These are phyloP conservation scores for Antrozous pallidus DNA, from an alignment of 2,797 vertebrate species.

Conservation along the genomic window DNA sequence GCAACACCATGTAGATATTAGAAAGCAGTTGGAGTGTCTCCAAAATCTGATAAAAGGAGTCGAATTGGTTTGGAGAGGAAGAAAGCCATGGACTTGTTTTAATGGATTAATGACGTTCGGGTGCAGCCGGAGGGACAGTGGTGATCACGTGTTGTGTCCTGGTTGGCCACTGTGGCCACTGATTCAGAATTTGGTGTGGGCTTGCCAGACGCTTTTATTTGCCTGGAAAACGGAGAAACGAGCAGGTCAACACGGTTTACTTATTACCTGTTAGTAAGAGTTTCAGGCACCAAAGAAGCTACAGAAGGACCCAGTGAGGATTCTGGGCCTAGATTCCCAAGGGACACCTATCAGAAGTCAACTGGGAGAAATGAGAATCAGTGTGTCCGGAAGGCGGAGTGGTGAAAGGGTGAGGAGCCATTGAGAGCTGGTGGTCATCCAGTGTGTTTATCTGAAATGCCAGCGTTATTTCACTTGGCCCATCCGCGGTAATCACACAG, in stretches of 20 bases:
- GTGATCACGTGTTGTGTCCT: neutral
- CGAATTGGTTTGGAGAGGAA: slow-evolving; percentile 23
- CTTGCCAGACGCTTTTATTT: neutral
- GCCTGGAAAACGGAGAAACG: neutral
- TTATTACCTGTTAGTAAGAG: neutral
- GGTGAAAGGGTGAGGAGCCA: neutral
- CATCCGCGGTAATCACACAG: no score
- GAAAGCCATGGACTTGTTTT: neutral
- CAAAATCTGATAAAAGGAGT: neutral
- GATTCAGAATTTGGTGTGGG: neutral
- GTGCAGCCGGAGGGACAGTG: neutral
- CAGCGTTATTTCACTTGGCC: neutral
- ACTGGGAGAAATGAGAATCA: neutral
- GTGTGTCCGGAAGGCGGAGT: neutral
- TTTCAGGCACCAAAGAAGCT: neutral
- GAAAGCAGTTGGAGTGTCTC: neutral
- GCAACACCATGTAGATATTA: neutral
- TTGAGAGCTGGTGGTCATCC: neutral
- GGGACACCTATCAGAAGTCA: neutral
- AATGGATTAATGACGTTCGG: neutral
- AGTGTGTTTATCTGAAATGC: neutral
- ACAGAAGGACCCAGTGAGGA: neutral
- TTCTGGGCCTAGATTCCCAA: neutral
- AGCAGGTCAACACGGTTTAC: neutral
- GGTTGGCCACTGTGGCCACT: neutral